These are phyloP conservation scores for Aphelocoma coerulescens DNA, from an alignment of 2,113 vertebrate genomes.

Conservation along the genomic window DNA sequence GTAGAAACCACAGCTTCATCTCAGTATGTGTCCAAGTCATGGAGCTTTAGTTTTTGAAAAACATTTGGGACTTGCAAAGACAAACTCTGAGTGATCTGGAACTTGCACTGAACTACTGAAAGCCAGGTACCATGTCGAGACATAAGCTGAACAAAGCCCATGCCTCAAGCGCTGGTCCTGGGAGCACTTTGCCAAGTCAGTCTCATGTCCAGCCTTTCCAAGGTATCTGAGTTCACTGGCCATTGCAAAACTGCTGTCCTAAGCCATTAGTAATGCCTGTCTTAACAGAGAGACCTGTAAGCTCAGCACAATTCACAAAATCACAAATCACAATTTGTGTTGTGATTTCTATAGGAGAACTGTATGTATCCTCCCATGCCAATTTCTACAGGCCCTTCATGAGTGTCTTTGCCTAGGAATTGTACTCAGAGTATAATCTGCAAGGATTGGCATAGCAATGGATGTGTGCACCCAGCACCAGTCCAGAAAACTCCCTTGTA, in stretches of 20 bases:
- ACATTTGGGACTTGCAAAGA: neutral
- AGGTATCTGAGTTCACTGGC: neutral
- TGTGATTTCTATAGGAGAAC: neutral
- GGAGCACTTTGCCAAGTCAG: neutral
- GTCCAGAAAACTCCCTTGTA: neutral
- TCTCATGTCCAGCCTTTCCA: neutral
- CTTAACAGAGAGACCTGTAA: neutral
- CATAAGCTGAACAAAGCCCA: neutral
- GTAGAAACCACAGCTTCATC: neutral
- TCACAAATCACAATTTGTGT: neutral
- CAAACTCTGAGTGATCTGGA: neutral
- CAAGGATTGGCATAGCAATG: neutral
- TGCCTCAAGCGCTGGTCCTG: neutral
- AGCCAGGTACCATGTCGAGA: rapidly evolving
- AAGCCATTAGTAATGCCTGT: neutral
- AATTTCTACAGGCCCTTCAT: neutral
- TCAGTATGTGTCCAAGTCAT: neutral
- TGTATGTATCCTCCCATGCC: neutral
- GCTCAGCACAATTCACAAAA: neutral
- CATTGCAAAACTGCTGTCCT: neutral
- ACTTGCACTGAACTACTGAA: neutral
- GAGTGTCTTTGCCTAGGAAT: neutral
- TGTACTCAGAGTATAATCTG: neutral
- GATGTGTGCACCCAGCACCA: neutral
- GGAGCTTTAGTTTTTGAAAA: neutral